A percentile compares a stretch with the other conserved stretches of the same genome.
Evolutionary conservation across 2,888 invertebrate genomes (phyloP).

Genomic region (Drosophila sordidula): DNA sequence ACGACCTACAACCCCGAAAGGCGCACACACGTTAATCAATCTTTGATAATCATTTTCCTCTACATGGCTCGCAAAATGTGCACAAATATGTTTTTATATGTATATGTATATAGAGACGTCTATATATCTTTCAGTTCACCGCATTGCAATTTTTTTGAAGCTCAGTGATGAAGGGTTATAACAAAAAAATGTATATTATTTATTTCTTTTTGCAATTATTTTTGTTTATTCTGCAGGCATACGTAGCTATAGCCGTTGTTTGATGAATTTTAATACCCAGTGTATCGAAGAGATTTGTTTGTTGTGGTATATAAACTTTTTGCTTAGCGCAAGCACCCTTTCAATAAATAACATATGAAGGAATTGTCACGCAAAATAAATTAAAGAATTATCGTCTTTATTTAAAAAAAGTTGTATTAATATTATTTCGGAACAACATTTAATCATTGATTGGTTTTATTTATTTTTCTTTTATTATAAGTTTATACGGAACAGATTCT

Average conservation of each 20-base stretch:
- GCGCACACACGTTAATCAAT: slow-evolving; percentile 65
- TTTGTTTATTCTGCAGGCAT: slow-evolving; percentile 16
- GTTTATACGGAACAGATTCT: too few relatives aligned
- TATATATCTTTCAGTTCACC: slow-evolving; percentile 20
- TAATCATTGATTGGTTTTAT: background rate
- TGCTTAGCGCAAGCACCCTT: background rate
- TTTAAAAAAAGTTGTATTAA: too few relatives aligned
- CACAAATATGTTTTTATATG: slow-evolving; percentile 10
- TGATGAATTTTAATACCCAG: slow-evolving; percentile 10
- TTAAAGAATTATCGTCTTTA: too few relatives aligned
- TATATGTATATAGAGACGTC: background rate
- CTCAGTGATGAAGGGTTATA: slow-evolving; percentile 1
- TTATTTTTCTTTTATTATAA: background rate
- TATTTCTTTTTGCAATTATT: slow-evolving; percentile 17
- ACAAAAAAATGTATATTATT: slow-evolving; percentile 14
- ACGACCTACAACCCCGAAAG: slow-evolving; percentile 40
- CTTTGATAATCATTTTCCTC: slow-evolving; percentile 70
- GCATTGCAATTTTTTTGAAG: slow-evolving; percentile 33
- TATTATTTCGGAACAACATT: too few relatives aligned
- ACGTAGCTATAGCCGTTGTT: background rate
- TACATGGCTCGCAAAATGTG: slow-evolving; percentile 29
- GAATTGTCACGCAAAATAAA: background rate
- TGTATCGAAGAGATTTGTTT: background rate
- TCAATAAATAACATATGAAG: background rate
- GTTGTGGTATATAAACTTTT: background rate